Evolutionary conservation across 2,888 invertebrate genomes (phyloP), one percentile per base, ranked within the genome.

Genomic region (Lasioglossum oenotherae): DNA sequence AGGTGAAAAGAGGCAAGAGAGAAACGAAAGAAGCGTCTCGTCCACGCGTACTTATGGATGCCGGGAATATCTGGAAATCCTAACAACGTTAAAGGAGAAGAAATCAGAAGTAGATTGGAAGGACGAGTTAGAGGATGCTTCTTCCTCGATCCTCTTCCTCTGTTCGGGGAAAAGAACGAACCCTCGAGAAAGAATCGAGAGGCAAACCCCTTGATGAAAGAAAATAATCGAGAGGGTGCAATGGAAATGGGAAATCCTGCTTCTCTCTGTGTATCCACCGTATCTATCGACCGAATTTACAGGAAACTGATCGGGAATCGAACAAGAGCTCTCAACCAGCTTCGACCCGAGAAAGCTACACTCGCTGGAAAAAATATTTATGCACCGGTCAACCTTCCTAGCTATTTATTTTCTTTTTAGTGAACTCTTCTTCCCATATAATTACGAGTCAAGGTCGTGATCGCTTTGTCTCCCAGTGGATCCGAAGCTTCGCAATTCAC

Each of bases 171-270:
- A 31, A 19, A 35, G 27, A 53, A n/a, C 53, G 38, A 74, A 53
- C 57, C 77, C 31, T 64, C 16, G 69, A 23, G 38, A 35, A 12
- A 72, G 14, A 64, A 64, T 19, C 46, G 76, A 31, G 64, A 74
- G 53, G 77, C 74, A 78, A 38, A 80, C 72, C 44, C 12, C 72
- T 80, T 64, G 80, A 71, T 75, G 82, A 88, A 82, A 80, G 76
- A 84, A 88, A 82, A 85, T 88, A 88, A 88, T 88, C 85, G 74
- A 80, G 71, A 78, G 49, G 76, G 69, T 49, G 73, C 80, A 74
- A 88, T 80, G 80, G 69, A 80, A 88, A 88, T 88, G 82, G 88
- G 85, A 80, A 82, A 85, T 85, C 79, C 41, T 41, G 53, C 27
- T 31, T 38, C 38, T 38, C 38, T 41, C 44, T 69, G n/a, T 72